These are phyloP conservation scores for Achatina immaculata DNA, from an alignment of 1,140 invertebrate genomes.

Conservation along the genomic window DNA sequence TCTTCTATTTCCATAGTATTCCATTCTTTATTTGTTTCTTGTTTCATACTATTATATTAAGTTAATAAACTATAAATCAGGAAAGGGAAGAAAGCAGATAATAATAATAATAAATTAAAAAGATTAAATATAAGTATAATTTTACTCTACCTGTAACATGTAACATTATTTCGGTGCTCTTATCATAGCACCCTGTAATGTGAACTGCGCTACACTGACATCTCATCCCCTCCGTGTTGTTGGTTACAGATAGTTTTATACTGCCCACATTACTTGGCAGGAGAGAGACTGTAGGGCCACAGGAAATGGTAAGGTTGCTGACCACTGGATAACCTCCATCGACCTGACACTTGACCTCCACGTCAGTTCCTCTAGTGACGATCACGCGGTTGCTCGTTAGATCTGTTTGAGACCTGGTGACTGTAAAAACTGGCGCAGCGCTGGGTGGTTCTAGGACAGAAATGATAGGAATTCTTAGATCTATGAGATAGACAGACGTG, in stretches of 20 bases:
- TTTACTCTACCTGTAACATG: too few relatives aligned
- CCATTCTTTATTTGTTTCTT: too few relatives aligned
- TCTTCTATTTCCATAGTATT: too few relatives aligned
- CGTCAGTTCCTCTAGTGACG: neutral
- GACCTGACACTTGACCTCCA: neutral
- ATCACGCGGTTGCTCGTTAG: neutral
- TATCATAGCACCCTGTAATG: neutral
- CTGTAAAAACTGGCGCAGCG: neutral
- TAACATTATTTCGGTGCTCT: neutral
- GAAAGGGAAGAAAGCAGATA: too few relatives aligned
- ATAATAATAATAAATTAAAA: too few relatives aligned
- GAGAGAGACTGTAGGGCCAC: too few relatives aligned
- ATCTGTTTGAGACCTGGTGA: neutral
- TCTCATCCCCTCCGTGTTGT: neutral
- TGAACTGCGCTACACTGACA: neutral
- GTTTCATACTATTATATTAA: too few relatives aligned
- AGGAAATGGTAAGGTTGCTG: too few relatives aligned
- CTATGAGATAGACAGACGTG: too few relatives aligned
- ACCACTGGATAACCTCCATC: neutral
- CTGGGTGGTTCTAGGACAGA: neutral
- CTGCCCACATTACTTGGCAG: neutral
- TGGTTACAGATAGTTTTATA: neutral
- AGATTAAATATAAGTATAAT: too few relatives aligned
- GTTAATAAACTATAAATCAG: too few relatives aligned
- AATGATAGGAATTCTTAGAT: too few relatives aligned